phyloP scores from a whole-genome alignment of 2,888 invertebrate genomes.

The Helleia helle region DNA sequence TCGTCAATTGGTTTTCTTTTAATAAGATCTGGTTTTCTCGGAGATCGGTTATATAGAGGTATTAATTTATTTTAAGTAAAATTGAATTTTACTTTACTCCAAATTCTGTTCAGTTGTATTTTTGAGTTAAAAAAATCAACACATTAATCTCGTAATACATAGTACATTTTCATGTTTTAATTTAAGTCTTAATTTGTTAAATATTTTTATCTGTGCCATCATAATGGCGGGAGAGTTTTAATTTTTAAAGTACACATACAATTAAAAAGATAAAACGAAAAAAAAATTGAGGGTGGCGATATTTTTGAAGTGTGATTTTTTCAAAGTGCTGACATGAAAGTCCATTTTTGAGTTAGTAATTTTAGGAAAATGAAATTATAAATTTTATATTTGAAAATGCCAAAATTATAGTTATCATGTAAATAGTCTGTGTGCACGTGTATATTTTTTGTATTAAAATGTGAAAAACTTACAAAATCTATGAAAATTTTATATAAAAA shows the following conservation, averaged over 20 bases:
- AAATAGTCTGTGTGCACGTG: background rate
- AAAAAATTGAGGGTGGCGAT: background rate
- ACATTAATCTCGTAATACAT: background rate
- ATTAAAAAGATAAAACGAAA: background rate
- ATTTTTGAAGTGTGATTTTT: background rate
- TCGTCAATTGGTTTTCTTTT: too few species aligned
- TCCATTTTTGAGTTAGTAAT: too few species aligned
- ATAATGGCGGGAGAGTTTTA: background rate
- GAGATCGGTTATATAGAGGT: too few species aligned
- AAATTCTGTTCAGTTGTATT: too few species aligned
- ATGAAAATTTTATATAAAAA: background rate
- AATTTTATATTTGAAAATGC: background rate
- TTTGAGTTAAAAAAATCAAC: too few species aligned
- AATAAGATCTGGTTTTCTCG: too few species aligned
- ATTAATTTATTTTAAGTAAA: too few species aligned
- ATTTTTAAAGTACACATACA: background rate
- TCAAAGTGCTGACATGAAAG: too few species aligned
- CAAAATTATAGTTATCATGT: constrained; percentile 1
- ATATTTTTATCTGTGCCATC: background rate
- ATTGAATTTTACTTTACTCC: too few species aligned
- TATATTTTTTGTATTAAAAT: background rate
- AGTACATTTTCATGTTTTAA: background rate
- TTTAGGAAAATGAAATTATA: background rate
- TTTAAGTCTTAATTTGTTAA: background rate
- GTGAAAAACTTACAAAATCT: too few species aligned